Evolutionary conservation across 30 jellyfish, hydroid and myxozoan genomes (phyloP).

Genomic region (Catostylus mosaicus): DNA sequence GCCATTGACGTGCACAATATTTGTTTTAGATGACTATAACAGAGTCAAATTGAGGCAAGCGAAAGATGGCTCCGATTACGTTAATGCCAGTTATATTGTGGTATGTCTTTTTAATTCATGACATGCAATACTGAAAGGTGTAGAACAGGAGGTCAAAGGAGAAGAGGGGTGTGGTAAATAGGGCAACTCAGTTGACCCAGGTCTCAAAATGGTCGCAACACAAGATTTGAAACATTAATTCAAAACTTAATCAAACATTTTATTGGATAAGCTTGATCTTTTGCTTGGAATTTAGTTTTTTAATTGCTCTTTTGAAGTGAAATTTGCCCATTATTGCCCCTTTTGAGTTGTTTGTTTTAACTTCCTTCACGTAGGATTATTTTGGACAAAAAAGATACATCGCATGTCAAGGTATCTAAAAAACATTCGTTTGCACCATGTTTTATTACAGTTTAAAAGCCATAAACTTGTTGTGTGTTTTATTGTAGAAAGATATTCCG

Average conservation of each 20-base stretch:
- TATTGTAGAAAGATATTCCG: no score
- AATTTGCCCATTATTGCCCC: no score
- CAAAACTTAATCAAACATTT: no score
- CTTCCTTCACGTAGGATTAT: slow-evolving; percentile 49
- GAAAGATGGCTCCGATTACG: slow-evolving; percentile 42
- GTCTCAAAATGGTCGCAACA: no score
- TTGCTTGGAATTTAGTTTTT: not conserved
- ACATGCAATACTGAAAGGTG: no score
- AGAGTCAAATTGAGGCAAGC: slow-evolving; percentile 36
- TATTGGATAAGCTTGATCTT: not conserved
- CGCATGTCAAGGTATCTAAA: slow-evolving; percentile 51
- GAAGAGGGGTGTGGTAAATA: no score
- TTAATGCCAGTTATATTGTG: slow-evolving; percentile 62
- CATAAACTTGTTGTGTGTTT: not conserved
- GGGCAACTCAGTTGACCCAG: no score
- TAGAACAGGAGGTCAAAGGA: no score
- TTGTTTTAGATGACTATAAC: slow-evolving; percentile 52
- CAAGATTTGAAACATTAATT: no score
- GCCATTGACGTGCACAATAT: not conserved
- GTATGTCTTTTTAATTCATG: slow-evolving; percentile 47
- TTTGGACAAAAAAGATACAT: slow-evolving; percentile 41
- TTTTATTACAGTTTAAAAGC: not conserved
- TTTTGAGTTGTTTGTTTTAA: no score
- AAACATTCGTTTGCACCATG: not conserved
- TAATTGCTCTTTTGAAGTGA: no score